A percentile compares a stretch with the other conserved stretches of the same genome.
Conservation (phyloP, 2,797 vertebrate genomes). For the Lates japonicus region DNA sequence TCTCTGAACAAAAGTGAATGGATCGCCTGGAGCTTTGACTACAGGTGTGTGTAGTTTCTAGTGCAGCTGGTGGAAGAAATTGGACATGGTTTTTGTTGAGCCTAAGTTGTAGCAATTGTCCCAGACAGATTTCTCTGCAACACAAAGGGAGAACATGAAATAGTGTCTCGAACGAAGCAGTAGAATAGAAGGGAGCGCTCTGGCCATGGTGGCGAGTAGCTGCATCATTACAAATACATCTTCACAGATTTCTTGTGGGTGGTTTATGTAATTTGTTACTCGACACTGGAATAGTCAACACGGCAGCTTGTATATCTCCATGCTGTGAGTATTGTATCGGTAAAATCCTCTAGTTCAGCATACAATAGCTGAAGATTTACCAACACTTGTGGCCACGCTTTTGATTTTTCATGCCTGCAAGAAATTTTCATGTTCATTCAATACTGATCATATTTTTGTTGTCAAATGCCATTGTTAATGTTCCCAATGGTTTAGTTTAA, state of each 20-base stretch:
- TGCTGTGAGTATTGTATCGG: conserved; percentile 49
- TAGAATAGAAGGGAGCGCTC: conserved; percentile 48
- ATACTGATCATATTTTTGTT: conserved; percentile 16
- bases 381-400: conserved; percentile 32
- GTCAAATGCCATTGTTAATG: conserved; percentile 22
- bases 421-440: conserved; percentile 28
- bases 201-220: conserved; percentile 46
- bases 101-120: conserved; percentile 69
- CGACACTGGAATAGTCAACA: conserved; percentile 56
- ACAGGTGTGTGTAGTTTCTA: conserved; percentile 74
- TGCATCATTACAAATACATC: conserved; percentile 74
- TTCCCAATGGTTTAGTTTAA: conserved; percentile 31
- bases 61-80: conserved; percentile 79
- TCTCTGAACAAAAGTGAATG: conserved; percentile 76
- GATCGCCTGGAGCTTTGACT: conserved; percentile 72
- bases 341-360: conserved; percentile 47
- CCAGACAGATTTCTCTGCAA: conserved; percentile 62
- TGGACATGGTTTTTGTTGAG: conserved; percentile 70
- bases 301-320: conserved; percentile 55
- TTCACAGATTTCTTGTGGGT: conserved; percentile 78
- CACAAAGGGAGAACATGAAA: conserved; percentile 66
- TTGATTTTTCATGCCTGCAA: conserved; percentile 40
- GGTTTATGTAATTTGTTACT: conserved; percentile 79
- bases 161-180: conserved; percentile 51
- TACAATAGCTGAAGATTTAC: conserved; percentile 47